A percentile compares a stretch with the other conserved stretches of the same genome.
Conservation (phyloP, 2,113 vertebrate species). For the Calonectris borealis region DNA sequence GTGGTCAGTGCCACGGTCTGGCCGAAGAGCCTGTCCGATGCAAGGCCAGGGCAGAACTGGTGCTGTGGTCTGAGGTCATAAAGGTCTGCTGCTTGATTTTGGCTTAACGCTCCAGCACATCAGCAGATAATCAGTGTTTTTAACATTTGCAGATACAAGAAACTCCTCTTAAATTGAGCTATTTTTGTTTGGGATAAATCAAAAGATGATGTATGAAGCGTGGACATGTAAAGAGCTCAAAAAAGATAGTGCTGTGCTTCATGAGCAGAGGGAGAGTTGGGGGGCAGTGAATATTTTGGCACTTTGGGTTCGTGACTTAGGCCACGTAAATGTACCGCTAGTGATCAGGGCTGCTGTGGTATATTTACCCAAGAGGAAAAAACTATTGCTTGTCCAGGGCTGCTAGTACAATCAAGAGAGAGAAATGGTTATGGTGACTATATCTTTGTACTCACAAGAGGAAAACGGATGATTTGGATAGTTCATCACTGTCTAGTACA, state of each 20-base stretch:
- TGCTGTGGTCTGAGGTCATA: background rate
- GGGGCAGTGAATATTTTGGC: background rate
- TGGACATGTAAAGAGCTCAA: background rate
- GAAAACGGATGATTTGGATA: conserved; percentile 3
- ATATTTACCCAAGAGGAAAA: background rate
- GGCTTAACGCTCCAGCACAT: background rate
- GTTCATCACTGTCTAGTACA: background rate
- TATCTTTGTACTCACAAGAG: background rate
- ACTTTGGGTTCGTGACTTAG: background rate
- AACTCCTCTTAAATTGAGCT: background rate
- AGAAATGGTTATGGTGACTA: background rate
- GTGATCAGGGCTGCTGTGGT: background rate
- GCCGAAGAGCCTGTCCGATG: background rate
- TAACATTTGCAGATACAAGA: background rate
- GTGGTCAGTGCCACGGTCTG: background rate
- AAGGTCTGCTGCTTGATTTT: background rate
- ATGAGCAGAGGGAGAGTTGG: background rate
- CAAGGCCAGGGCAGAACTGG: background rate
- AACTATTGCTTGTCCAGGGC: background rate
- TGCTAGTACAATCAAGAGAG: background rate
- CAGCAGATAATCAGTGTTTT: background rate
- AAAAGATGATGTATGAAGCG: background rate
- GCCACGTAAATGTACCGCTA: background rate
- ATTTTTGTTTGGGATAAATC: background rate
- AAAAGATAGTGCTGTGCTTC: background rate